Conservation (phyloP, 1,140 invertebrate genomes). For the Hyles euphorbiae region DNA sequence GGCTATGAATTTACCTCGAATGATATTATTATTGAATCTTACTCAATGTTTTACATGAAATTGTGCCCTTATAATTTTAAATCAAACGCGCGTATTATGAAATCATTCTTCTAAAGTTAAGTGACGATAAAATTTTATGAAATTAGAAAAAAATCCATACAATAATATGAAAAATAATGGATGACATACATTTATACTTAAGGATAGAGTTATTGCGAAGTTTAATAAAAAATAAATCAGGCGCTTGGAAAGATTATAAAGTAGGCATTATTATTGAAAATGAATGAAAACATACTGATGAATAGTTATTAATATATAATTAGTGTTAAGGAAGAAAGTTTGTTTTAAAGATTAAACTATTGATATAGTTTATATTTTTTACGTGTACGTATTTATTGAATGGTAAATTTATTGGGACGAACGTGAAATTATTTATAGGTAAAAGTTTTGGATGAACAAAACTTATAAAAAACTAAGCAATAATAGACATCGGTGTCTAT, state of each 20-base stretch:
- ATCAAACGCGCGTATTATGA: conserved; percentile 36
- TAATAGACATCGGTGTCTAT: conserved; percentile 72
- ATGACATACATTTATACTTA: conserved; percentile 58
- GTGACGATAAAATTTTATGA: conserved; percentile 61
- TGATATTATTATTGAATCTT: conserved; percentile 35
- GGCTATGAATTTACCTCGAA: conserved; percentile 23
- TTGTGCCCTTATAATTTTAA: conserved; percentile 50
- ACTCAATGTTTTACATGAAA: conserved; percentile 25
- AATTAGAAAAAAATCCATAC: conserved; percentile 43
- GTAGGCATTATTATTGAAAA: conserved; percentile 73
- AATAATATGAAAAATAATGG: conserved; percentile 57
- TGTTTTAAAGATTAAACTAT: conserved; percentile 76
- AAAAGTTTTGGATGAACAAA: conserved; percentile 68
- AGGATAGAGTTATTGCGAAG: conserved; percentile 21
- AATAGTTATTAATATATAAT: conserved; percentile 76
- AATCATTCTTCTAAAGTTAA: conserved; percentile 45
- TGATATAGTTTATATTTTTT: conserved; percentile 76
- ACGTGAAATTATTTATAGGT: conserved; percentile 74
- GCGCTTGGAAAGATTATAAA: conserved; percentile 74
- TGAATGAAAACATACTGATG: conserved; percentile 72
- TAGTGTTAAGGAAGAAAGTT: conserved; percentile 66
- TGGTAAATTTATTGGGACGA: conserved; percentile 74
- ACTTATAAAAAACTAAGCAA: conserved; percentile 75
- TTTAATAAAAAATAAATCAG: conserved; percentile 46
- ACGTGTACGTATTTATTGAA: conserved; percentile 76